These are phyloP conservation scores for Lasioglossum lativentre DNA, from an alignment of 2,888 invertebrate species.

Conservation along the genomic window DNA sequence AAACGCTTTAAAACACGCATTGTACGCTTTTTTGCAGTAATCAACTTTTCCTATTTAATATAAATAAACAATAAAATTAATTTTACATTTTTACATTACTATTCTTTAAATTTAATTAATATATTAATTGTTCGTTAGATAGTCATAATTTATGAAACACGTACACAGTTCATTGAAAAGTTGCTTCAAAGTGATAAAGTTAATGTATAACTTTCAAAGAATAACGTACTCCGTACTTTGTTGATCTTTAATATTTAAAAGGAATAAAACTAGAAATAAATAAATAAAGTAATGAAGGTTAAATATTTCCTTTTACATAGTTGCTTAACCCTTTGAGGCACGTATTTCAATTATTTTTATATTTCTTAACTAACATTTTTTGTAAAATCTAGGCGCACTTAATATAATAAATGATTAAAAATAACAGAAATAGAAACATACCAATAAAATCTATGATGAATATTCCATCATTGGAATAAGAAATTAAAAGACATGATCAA, in stretches of 20 bases:
- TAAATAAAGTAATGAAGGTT: neutral
- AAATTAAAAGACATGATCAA: neutral
- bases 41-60: neutral
- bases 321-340: conserved; percentile 55
- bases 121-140: neutral
- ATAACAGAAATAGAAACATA: neutral
- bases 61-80: neutral
- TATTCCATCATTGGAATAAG: neutral
- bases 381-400: neutral
- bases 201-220: neutral
- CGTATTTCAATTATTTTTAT: conserved; percentile 9
- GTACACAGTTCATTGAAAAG: neutral
- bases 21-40: conserved; percentile 56
- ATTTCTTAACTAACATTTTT: neutral
- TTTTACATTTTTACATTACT: neutral
- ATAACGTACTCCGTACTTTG: neutral
- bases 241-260: neutral
- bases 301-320: neutral
- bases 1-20: conserved; percentile 62
- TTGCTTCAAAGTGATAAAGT: conserved; percentile 3
- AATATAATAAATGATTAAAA: neutral
- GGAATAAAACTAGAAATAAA: neutral
- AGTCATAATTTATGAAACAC: neutral
- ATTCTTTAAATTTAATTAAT: neutral
- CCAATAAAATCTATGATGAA: neutral